A percentile compares a stretch with the other conserved stretches of the same genome.
These are phyloP conservation scores for Bambusicola thoracicus DNA, from an alignment of 2,113 vertebrate species.

Conservation along the genomic window DNA sequence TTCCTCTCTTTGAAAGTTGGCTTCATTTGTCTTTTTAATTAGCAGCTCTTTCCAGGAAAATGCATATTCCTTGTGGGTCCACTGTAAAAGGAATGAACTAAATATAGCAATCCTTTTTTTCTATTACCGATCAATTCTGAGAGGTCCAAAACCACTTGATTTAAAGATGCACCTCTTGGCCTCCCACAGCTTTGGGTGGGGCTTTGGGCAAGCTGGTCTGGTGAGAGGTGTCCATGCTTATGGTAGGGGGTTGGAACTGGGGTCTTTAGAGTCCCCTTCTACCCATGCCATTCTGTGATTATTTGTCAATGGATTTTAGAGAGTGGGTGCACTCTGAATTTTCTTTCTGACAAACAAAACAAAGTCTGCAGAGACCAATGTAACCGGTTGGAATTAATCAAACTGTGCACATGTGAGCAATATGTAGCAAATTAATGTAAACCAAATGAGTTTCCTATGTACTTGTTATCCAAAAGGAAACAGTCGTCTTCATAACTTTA, in stretches of 20 bases:
- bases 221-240: neutral
- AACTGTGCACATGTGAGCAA: neutral
- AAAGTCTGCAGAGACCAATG: neutral
- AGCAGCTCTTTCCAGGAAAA: conserved; percentile 17
- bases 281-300: neutral
- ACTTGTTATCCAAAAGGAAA: conserved; percentile 2
- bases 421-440: conserved; percentile 17
- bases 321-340: neutral
- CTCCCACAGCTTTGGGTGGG: neutral
- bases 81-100: neutral
- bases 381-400: neutral
- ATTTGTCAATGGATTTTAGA: neutral
- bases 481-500: neutral
- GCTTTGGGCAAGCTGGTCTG: neutral
- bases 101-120: neutral
- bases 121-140: neutral
- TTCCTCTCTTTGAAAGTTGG: neutral
- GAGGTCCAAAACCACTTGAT: neutral
- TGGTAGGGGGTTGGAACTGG: neutral
- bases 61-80: neutral
- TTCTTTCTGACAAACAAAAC: neutral
- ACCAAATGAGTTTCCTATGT: neutral
- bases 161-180: neutral
- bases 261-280: neutral
- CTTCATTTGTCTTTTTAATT: neutral